These are phyloP conservation scores for Melikaiella ostensackeni DNA, from an alignment of 2,888 invertebrate genomes.

Conservation along the genomic window DNA sequence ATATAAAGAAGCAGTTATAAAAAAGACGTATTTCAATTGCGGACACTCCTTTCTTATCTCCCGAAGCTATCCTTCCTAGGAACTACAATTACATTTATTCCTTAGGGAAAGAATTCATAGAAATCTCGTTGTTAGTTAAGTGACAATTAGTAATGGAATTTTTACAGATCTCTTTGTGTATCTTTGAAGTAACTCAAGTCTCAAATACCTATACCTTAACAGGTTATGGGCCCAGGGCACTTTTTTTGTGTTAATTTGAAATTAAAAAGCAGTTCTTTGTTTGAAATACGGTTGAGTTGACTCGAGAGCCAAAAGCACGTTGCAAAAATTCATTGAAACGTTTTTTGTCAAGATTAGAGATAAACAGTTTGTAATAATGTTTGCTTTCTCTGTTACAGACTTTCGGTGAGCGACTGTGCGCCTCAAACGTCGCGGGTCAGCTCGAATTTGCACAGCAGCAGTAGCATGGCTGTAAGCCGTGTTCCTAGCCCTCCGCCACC, in stretches of 20 bases:
- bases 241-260: conserved; percentile 35
- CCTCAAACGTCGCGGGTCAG: conserved; percentile 93
- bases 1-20: conserved; percentile 1
- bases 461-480: conserved; percentile 97
- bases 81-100: not conserved
- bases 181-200: not conserved
- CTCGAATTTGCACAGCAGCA: conserved; percentile 88
- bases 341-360: conserved; percentile 7
- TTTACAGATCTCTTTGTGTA: not conserved
- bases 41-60: conserved; percentile 11
- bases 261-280: not conserved
- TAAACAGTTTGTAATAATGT: conserved; percentile 37
- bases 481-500: conserved; percentile 97
- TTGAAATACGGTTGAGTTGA: not conserved
- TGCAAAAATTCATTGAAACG: conserved; percentile 20
- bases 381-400: conserved; percentile 80
- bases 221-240: not conserved
- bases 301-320: not conserved
- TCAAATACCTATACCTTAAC: not conserved
- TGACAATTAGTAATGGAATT: not conserved
- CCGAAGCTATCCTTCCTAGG: conserved; percentile 10
- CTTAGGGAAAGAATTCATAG: conserved; percentile 4
- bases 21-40: conserved; percentile 8
- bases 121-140: not conserved
- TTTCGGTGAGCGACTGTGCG: conserved; percentile 88